A percentile compares a stretch with the other conserved stretches of the same genome.
Conservation (phyloP, 2,797 vertebrate species). For the Cottoperca gobio region DNA sequence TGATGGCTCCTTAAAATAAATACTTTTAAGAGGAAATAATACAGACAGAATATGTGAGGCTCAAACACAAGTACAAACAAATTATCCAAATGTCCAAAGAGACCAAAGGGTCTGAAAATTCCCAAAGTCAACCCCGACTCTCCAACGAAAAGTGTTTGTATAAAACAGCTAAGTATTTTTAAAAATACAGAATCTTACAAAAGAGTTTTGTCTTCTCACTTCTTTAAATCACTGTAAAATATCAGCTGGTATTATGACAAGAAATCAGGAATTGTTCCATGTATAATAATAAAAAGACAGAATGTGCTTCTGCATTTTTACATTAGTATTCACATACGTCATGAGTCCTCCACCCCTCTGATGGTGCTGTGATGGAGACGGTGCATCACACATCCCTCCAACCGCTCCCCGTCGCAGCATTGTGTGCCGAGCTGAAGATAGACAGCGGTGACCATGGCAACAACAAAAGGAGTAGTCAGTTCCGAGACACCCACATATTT, state of each 20-base stretch:
- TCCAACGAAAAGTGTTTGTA: constrained; percentile 82
- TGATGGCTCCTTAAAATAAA: constrained; percentile 86
- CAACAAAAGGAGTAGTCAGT: constrained; percentile 52
- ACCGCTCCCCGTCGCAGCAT: constrained; percentile 12
- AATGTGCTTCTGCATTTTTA: constrained; percentile 86
- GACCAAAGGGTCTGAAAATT: constrained; percentile 77
- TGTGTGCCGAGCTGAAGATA: constrained; percentile 43
- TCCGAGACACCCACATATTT: constrained; percentile 46
- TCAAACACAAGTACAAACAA: constrained; percentile 81
- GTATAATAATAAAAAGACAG: constrained; percentile 80
- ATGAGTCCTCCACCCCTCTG: constrained; percentile 66
- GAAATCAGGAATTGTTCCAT: constrained; percentile 76
- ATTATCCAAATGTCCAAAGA: constrained; percentile 78
- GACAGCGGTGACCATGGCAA: constrained; percentile 58
- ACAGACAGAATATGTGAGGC: constrained; percentile 84
- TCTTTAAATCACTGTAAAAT: constrained; percentile 87
- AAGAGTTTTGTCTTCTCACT: constrained; percentile 73
- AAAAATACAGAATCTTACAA: constrained; percentile 90
- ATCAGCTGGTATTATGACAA: constrained; percentile 87
- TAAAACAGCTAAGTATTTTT: constrained; percentile 85
- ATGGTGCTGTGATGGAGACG: constrained; percentile 52
- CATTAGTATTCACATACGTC: constrained; percentile 84
- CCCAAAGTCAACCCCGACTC: constrained; percentile 77
- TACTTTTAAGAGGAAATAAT: constrained; percentile 87
- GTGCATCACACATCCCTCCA: constrained; percentile 51